Evolutionary conservation across 64 coral and sea anemone species (phyloP), one percentile per base, ranked within the genome.

Genomic region (Trachythela sp.): DNA sequence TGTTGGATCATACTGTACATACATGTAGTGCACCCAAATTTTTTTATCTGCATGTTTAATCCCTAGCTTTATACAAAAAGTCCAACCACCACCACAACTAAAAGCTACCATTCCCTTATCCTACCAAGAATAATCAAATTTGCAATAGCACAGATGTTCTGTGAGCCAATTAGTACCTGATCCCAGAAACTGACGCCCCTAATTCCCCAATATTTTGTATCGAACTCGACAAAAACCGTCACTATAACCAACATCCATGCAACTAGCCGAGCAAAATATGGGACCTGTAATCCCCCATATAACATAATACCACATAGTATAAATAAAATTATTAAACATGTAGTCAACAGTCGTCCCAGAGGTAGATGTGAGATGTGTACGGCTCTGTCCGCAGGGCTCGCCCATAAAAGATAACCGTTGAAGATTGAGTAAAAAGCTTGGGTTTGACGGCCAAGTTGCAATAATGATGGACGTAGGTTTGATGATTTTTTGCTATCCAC

Each of bases 351-450:
- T 29, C 54, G 58, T 41, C 95, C 95, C 36, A 93, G 88, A 71
- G 95, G 95, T 10, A 97, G 93, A 83, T 97, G 93, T n/a, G 90
- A 90, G 13, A 77, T 75, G 39, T 94, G 93, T 2, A 93, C 95
- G 9, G 92, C 7, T 0, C 91, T 52, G 58, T 99, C 96, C 6
- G 94, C 91, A 13, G 88, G 41, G 33, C 91, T 99, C 9, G 90
- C 88, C 96, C 96, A 99, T 11, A 93, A 83, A 54, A 99, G 91
- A 89, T 99, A 99, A 14, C 91, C 96, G 75, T 87, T 93, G 71
- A 90, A 93, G 91, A 99, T 95, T 2, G 94, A 43, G 48, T 95
- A 88, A 4, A 91, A 88, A 26, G 96, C 89, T 27, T 95, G 90
- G 41, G 95, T 77, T 91, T 99, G 93, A 0, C 96, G 91, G 52